Conservation (phyloP, 1,140 invertebrate species). For the Pissodes strobi region DNA sequence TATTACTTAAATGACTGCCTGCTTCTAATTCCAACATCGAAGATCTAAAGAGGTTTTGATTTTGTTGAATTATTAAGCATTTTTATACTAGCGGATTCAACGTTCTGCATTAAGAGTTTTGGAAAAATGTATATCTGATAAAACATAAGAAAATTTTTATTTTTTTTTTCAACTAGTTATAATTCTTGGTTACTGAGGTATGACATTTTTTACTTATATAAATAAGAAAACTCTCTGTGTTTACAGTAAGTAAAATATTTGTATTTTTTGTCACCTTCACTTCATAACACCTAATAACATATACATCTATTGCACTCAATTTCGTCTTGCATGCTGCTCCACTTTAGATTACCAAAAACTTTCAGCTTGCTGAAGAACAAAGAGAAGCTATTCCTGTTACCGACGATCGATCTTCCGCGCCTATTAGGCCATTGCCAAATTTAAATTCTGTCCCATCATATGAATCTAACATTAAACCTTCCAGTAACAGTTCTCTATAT, state of each 20-base stretch:
- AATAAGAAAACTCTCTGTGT: too few species aligned
- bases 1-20: too few species aligned
- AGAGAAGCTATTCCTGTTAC: background rate
- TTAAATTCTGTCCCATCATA: constrained; percentile 15
- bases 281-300: constrained; percentile 1
- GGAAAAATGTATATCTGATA: too few species aligned
- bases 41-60: too few species aligned
- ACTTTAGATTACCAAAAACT: constrained; percentile 4
- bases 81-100: too few species aligned
- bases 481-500: constrained; percentile 39
- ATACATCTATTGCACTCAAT: constrained; percentile 18
- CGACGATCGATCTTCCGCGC: constrained; percentile 7
- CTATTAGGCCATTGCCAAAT: background rate
- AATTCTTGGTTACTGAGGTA: too few species aligned
- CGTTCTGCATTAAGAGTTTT: too few species aligned
- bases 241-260: too few species aligned
- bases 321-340: constrained; percentile 34
- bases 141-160: too few species aligned
- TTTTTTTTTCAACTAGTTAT: too few species aligned
- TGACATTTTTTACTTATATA: background rate
- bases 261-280: background rate
- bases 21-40: too few species aligned
- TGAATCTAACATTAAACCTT: constrained; percentile 36
- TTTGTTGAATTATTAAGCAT: too few species aligned
- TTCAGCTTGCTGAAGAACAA: constrained; percentile 25